Base-by-base conservation (phyloP, 1,140 invertebrate genomes). In the Euwallacea fornicatus region DNA sequence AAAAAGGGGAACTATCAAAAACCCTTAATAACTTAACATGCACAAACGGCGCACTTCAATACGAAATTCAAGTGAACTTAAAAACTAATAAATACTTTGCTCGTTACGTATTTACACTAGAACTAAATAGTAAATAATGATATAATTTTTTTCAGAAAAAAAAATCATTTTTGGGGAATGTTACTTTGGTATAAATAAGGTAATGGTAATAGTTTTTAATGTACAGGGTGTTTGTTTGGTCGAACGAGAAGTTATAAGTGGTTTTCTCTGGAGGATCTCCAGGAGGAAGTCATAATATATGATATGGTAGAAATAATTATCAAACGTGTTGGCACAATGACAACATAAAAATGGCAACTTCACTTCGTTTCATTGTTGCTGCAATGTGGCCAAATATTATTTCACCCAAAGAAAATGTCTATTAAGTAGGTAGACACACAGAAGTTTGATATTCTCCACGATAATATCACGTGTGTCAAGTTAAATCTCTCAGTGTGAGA, bases 181-280 rank as follows among this genome's bases (percentile, higher is more conserved):
- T 82, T 81, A 81, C 81, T 82, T 82, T 82, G 81, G 81, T 82
- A 82, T 82, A 81, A 81, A 81, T 82, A 82, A 79, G 79, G 79
- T 81, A 73, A 79, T 82, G 78, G 79, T 80, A 80, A 80, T 76
- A 70, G 75, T 76, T 76, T 71, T 71, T 77, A 78, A 71, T 78
- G 75, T 75, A 76, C 76, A 76, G 9, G 9, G 46, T 50, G 46
- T 11, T 50, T 50, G 46, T 50, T 13, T 11, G 46, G 46, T 50
- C 9, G 9, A 6, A 2, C 9, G 46, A 10, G 46, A 50, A 50
- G 13, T 50, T 50, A 6, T 50, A 50, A 50, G 9, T 11, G 6
- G 21, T 33, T 4, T 4, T 33, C 21, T 4, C 21, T 33, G 21
- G 21, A 33, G 21, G 21, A 33, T 33, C 21, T 33, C 21, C 21